phyloP scores from a whole-genome alignment of 2,113 vertebrate genomes.

The Cynocephalus volans region DNA sequence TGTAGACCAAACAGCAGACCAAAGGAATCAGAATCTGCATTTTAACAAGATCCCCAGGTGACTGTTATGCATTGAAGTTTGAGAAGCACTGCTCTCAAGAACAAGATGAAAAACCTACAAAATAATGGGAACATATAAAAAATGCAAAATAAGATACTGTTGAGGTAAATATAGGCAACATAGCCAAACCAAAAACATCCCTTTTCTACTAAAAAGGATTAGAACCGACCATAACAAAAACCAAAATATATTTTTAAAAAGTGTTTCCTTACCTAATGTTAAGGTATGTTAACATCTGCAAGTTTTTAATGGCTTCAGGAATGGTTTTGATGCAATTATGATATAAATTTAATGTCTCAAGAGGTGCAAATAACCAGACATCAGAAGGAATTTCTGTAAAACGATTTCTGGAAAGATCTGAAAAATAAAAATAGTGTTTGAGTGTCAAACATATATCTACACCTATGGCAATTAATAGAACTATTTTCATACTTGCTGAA shows the following conservation, averaged over 20 bases:
- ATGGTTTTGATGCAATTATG: constrained; percentile 99
- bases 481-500: constrained; percentile 34
- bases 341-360: constrained; percentile 98
- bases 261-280: constrained; percentile 95
- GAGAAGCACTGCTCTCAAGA: constrained; percentile 51
- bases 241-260: constrained; percentile 30
- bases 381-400: constrained; percentile 97
- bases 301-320: constrained; percentile 97
- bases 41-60: constrained; percentile 25
- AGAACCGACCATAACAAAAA: constrained; percentile 39
- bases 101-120: constrained; percentile 29
- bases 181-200: constrained; percentile 41
- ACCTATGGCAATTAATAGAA: constrained; percentile 9
- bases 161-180: constrained; percentile 42
- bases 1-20: background rate
- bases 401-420: constrained; percentile 99
- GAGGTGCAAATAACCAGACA: constrained; percentile 96
- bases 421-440: constrained; percentile 73
- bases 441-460: constrained; percentile 36
- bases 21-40: background rate
- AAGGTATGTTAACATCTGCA: constrained; percentile 98
- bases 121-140: constrained; percentile 13
- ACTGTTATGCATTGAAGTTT: background rate
- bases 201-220: constrained; percentile 54
- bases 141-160: constrained; percentile 29